Base-by-base conservation (phyloP, 2,888 invertebrate species). In the Limnephilus lunatus region DNA sequence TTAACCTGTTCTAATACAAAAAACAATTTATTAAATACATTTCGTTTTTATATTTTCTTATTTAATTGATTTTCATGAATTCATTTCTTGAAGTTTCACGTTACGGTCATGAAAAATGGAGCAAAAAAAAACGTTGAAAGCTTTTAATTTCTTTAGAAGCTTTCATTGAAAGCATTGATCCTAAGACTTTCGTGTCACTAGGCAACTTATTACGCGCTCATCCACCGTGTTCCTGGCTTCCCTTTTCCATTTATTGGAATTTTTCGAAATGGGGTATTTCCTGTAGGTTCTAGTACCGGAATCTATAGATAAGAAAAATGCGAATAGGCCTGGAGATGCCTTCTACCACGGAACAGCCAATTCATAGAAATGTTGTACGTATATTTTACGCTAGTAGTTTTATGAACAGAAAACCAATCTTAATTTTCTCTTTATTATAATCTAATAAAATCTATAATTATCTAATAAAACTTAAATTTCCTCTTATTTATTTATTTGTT, bases 141-240 rank as follows among this genome's bases (percentile, higher is more conserved):
- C 68, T 68, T 68, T 68, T 68, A 68, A 68, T 68, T 68, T n/a
- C 68, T 25, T 68, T 68, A 9, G 68, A 68, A 68, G 68, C 68
- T 68, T 68, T 68, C 25, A 25, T 9, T 25, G 68, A 25, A 68
- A 68, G 25, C n/a, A 68, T n/a, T 68, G 68, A n/a, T 25, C 68
- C 68, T 25, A 4, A 9, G 68, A 25, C 68, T 68, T 25, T 68
- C 68, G 68, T 68, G 68, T 68, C 68, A 68, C 68, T 68, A 68
- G 68, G 68, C 68, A 68, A 68, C 68, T 68, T 68, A 68, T 68
- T 68, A 68, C 68, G 68, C 68, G n/a, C 68, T 68, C 68, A 68
- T 68, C 68, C 68, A 68, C 68, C 68, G 68, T 19, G 68, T 25
- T 68, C 68, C 68, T 25, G 0, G n/a, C 68, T 68, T 68, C n/a